Conservation (phyloP, 2,113 vertebrate species). For the Uropsilus gracilis region DNA sequence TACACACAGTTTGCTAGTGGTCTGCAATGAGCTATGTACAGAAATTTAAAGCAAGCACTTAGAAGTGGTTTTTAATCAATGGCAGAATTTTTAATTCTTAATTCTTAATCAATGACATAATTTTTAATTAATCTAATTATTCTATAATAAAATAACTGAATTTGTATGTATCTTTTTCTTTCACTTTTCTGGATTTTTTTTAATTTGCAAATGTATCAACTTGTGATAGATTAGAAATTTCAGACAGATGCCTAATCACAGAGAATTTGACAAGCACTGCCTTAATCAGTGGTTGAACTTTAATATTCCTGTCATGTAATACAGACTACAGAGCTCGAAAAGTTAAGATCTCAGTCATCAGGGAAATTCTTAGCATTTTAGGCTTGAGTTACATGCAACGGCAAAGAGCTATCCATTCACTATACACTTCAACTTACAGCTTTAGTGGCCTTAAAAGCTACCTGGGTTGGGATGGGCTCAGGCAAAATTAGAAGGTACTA, state of each 20-base stretch:
- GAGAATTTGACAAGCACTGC: not conserved
- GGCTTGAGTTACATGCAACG: not conserved
- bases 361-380: not conserved
- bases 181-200: no score
- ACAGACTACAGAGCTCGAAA: not conserved
- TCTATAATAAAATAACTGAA: no score
- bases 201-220: no score
- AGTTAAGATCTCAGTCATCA: not conserved
- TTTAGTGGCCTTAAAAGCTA: not conserved
- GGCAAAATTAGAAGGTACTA: not conserved
- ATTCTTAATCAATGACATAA: no score
- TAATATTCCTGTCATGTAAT: not conserved
- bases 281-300: not conserved
- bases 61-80: no score
- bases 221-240: not conserved
- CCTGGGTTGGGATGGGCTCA: not conserved
- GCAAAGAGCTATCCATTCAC: not conserved
- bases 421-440: not conserved
- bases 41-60: no score
- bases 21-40: no score
- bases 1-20: no score
- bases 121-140: no score
- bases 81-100: no score
- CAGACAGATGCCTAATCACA: not conserved
- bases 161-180: no score